A percentile compares a stretch with the other conserved stretches of the same genome.
These are phyloP conservation scores for Nezara viridula DNA, from an alignment of 2,888 invertebrate genomes.

Conservation along the genomic window DNA sequence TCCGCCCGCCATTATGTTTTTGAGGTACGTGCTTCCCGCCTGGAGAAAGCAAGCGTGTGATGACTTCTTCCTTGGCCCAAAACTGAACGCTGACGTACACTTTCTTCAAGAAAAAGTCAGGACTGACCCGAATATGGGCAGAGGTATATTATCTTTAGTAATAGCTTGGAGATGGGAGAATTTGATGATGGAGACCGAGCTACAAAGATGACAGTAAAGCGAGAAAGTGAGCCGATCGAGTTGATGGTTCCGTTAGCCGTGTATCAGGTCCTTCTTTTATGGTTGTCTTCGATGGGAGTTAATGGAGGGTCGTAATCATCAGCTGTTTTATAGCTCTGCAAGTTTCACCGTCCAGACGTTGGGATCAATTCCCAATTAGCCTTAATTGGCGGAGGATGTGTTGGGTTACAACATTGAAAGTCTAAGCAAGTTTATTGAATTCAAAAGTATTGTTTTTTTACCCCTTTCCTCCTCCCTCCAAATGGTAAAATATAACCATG, in stretches of 20 bases:
- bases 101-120: neutral
- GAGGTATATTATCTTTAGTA: neutral
- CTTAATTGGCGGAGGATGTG: neutral
- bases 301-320: neutral
- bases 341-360: neutral
- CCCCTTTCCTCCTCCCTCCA: too few relatives aligned
- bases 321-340: neutral
- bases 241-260: neutral
- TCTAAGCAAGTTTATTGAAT: neutral
- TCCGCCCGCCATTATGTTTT: neutral
- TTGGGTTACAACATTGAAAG: neutral
- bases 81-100: neutral
- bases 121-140: constrained; percentile 5
- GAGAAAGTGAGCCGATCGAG: neutral
- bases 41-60: constrained; percentile 17
- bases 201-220: neutral
- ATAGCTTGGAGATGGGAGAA: neutral
- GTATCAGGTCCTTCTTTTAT: constrained; percentile 27
- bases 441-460: too few relatives aligned
- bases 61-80: neutral
- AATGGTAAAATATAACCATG: too few relatives aligned
- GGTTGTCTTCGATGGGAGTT: neutral
- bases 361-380: neutral
- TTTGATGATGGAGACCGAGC: neutral
- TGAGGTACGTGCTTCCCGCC: neutral